Evolutionary conservation across 1,140 invertebrate genomes (phyloP), one percentile per base, ranked within the genome.

Genomic region (Hermetia illucens): DNA sequence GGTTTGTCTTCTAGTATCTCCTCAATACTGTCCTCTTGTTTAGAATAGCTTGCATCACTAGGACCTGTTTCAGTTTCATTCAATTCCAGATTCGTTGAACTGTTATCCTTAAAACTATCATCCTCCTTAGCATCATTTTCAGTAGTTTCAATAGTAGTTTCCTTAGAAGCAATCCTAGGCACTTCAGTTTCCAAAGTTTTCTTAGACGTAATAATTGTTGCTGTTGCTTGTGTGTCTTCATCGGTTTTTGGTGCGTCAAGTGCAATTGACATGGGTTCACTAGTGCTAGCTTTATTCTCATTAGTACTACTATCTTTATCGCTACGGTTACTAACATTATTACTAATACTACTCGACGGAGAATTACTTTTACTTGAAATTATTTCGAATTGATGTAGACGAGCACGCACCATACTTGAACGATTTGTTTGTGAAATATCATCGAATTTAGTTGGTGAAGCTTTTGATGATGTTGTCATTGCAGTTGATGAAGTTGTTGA

Each of bases 341-440:
- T 32, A 32, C 30, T 32, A 32, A 32, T 32, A 32, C 30, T 32
- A 8, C n/a, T 25, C 24, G 6, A 25, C 24, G n/a, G n/a, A 8
- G 6, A 25, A 8, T 25, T n/a, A 25, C 10, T 17, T 13, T 32
- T 43, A 27, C 13, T 27, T 38, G 38, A 24, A 45, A 43, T 39
- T 44, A 22, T 39, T 42, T 48, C 44, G 31, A 48, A 45, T 41
- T 44, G 44, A 38, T 41, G 41, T 34, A 48, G 39, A 34, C 44
- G 46, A 24, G 44, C 41, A 37, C 46, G 41, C 30, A 48, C 46
- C 38, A 48, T 43, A 44, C 39, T 45, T n/a, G 40, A 32, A 15
- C 43, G 42, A 15, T 46, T 25, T 9, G 36, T n/a, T n/a, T n/a
- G n/a, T n/a, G n/a, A n/a, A n/a, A n/a, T n/a, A n/a, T n/a, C n/a